Percentiles rank a stretch among this genome's conserved stretches.
Conservation (phyloP, 2,797 vertebrate genomes). For the Rhadinocentrus ornatus region DNA sequence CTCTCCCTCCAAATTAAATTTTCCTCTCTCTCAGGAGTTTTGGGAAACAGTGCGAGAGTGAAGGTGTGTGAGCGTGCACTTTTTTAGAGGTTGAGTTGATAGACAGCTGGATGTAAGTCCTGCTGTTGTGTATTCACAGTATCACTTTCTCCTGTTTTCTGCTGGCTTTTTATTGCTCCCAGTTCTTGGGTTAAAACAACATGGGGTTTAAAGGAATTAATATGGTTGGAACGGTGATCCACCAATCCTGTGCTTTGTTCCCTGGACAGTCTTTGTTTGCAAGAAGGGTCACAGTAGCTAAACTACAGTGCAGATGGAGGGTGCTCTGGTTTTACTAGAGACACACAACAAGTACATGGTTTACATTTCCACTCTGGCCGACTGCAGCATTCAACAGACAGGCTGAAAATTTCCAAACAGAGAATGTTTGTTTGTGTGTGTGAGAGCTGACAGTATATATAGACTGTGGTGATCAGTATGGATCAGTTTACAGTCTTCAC, state of each 20-base stretch:
- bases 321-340: neutral
- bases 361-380: neutral
- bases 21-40: constrained; percentile 34
- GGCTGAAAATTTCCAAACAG: neutral
- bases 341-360: neutral
- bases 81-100: constrained; percentile 5
- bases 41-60: neutral
- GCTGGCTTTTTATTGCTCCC: constrained; percentile 74
- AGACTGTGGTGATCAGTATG: constrained; percentile 4
- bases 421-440: neutral
- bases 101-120: constrained; percentile 48
- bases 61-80: neutral
- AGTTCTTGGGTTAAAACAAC: constrained; percentile 73
- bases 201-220: constrained; percentile 34
- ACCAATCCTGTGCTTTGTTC: constrained; percentile 53
- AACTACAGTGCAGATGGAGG: constrained; percentile 38
- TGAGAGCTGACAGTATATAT: neutral
- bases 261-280: constrained; percentile 66
- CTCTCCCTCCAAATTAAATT: constrained; percentile 55
- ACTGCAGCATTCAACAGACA: constrained; percentile 23
- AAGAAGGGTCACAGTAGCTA: constrained; percentile 80
- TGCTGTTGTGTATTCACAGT: constrained; percentile 56
- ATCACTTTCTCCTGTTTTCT: constrained; percentile 76
- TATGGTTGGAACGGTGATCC: constrained; percentile 21
- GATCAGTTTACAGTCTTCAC: constrained; percentile 9